Evolutionary conservation across 2,797 vertebrate species (phyloP), one percentile per base, ranked within the genome.

Genomic region (Paratrypauchen microcephalus): DNA sequence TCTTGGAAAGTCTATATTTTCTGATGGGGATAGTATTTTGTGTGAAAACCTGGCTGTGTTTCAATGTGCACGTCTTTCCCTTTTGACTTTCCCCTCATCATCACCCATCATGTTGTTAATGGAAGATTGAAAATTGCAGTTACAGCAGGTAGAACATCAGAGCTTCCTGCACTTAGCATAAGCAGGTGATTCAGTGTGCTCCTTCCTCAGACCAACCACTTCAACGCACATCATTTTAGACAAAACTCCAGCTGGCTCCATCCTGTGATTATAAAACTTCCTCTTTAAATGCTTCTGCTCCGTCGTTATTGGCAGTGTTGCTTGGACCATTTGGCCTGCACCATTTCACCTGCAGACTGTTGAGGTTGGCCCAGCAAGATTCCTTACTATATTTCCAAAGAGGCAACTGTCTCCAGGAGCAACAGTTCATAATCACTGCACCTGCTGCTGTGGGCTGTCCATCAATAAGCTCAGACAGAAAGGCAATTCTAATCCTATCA

Each of bases 361-460:
- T 36, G 73, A 62, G 58, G 73, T 79, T 87, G 79, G 74, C 81
- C 72, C 78, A 76, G 78, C 54, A 58, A 79, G 83, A 72, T 47
- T 65, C 54, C 69, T 36, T 30, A 41, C 75, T 86, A 61, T 73
- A 76, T 77, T 82, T 82, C 28, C 71, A 77, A 72, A 81, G 79
- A 74, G 68, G 70, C 85, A 86, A 87, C 77, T 71, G 68, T 79
- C 79, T 80, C 66, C 15, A 18, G 73, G 79, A 75, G 6, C 56
- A 86, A 67, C 74, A 76, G 74, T 77, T 86, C 73, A 79, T 76
- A 80, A 85, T 78, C 77, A 50, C 69, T 70, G 76, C 76, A 59
- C 81, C 79, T 65, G 74, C 3, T 47, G 77, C 76, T 80, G 69
- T 72, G 68, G 70, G 67, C 56, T 74, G 73, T 83, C 86, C 65